Base-by-base conservation (phyloP, 2,113 vertebrate genomes). In the Oreochromis tanganicae region DNA sequence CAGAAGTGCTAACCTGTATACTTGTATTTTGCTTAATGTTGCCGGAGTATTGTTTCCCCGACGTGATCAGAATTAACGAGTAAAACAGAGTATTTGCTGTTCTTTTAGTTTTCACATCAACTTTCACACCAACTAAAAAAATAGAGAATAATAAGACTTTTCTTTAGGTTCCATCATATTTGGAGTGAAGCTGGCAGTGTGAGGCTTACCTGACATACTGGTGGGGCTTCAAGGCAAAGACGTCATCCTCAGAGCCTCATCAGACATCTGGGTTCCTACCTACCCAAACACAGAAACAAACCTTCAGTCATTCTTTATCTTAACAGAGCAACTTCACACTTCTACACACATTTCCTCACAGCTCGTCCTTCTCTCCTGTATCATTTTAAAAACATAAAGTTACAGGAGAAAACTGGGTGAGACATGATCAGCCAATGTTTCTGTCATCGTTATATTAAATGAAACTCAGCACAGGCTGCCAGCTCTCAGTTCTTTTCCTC, bases 201-300 rank as follows among this genome's bases (percentile, higher is more conserved):
- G 34, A 52, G 29, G 83, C 95, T 94, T 87, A 97, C 96, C 96
- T 96, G 96, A 97, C 96, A 97, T 97, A 94, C 95, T 96, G 96
- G 92, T 94, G 95, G 92, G 73, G 92, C 85, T 94, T 96, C 92
- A 97, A 83, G 96, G 95, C 89, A 92, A 85, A 90, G 94, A 88
- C 90, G 81, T 94, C 95, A 95, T 96, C 94, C 94, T 96, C 92
- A 92, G 91, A 91, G 92, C 92, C 91, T 93, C 94, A 87, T 91
- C 93, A 90, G 94, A 95, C 96, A 90, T 94, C 92, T 94, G 92
- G 90, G 88, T 92, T 91, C 82, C 86, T 91, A 91, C 54, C 56
- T 87, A 81, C 19, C 34, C 48, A 55, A 55, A 89, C 61, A 88
- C 71, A 92, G n/a, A 56, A 52, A 57, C 19, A 71, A 54, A 73